Evolutionary conservation across 2,888 invertebrate species (phyloP), one percentile per base, ranked within the genome.

Genomic region (Lamellibrachia columna): DNA sequence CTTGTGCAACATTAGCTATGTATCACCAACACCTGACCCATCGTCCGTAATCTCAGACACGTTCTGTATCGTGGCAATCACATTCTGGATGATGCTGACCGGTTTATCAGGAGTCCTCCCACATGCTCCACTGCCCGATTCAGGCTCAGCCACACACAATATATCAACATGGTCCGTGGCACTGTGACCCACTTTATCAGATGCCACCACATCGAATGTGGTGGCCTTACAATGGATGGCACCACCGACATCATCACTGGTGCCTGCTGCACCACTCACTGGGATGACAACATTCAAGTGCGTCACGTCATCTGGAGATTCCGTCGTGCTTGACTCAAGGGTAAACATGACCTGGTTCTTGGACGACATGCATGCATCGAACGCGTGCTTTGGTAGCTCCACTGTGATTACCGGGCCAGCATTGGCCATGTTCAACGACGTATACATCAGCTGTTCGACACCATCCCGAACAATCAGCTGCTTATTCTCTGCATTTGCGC

Each of bases 271-370:
- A 40, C 40, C 75, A 2, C 75, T 75, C 75, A 75, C 75, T 2
- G 75, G 75, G 22, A 75, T 75, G 22, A 75, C 75, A 22, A 75
- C 75, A n/a, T 75, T 75, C 22, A 75, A 75, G 75, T 75, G 75
- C 4, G 75, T 75, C 2, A 75, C 75, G 75, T 75, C 75, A 22
- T 75, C 75, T n/a, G 75, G 75, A 6, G 22, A 75, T 3, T 4
- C 75, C 22, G 22, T 22, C 6, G 75, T 75, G 75, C 75, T 22
- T 22, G 75, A 75, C 1, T 75, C 75, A n/a, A 75, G 75, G 3
- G 75, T 75, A 75, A 75, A 75, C 75, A 75, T 75, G 75, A 75
- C 75, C 75, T 75, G 75, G 75, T 75, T 75, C 22, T 75, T 75
- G 75, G 75, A 75, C 75, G 75, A 75, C 75, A 75, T 75, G 75